Evolutionary conservation across 92 coral and sea anemone genomes (phyloP).

Genomic region (Actinernus sp.): DNA sequence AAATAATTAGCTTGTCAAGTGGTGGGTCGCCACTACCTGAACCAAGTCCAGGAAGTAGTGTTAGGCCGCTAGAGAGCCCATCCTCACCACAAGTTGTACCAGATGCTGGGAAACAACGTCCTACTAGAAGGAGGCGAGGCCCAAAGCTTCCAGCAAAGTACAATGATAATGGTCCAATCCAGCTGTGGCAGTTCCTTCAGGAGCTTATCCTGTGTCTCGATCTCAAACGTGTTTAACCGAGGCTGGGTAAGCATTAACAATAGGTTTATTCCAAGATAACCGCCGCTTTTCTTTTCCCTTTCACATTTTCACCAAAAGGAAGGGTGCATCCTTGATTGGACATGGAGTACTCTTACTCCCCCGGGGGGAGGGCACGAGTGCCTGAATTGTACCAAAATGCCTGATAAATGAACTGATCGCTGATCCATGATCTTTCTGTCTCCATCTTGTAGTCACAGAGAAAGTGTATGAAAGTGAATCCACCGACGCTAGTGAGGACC

Average conservation of each 20-base stretch:
- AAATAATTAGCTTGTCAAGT: conserved; percentile 6
- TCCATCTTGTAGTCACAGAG: conserved; percentile 80
- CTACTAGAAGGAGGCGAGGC: conserved; percentile 69
- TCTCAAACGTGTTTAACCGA: too few species aligned
- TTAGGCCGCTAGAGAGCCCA: background rate
- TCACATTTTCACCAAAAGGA: too few species aligned
- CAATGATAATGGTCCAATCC: conserved; percentile 90
- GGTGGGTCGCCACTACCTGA: conserved; percentile 30
- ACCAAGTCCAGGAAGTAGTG: conserved; percentile 6
- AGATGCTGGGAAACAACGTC: background rate
- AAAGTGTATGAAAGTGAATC: conserved; percentile 97
- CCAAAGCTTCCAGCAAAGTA: conserved; percentile 86
- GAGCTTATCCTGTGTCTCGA: conserved; percentile 66
- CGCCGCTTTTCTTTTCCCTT: too few species aligned
- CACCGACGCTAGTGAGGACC: conserved; percentile 91
- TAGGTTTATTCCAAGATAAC: too few species aligned
- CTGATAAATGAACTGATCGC: too few species aligned
- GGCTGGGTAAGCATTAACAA: too few species aligned
- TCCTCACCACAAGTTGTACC: conserved; percentile 20
- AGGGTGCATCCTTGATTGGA: too few species aligned
- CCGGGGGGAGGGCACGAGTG: too few species aligned
- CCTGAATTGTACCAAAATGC: too few species aligned
- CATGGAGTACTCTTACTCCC: too few species aligned
- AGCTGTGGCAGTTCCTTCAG: conserved; percentile 95
- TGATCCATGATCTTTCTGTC: too few species aligned